phyloP scores from a whole-genome alignment of 2,113 vertebrate species.

The Chauna torquata region DNA sequence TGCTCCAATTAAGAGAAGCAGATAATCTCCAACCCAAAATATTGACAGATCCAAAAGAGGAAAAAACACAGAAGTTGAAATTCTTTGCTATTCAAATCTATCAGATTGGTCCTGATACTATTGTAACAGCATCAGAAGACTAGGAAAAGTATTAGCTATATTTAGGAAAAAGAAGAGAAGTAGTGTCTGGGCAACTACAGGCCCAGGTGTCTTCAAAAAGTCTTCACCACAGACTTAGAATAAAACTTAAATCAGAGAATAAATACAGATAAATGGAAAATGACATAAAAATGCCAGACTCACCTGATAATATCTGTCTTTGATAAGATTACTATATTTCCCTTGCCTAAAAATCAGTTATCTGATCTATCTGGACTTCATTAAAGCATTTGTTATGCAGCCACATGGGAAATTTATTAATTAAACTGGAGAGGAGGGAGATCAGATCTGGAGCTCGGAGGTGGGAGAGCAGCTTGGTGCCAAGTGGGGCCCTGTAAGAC shows the following conservation, averaged over 20 bases:
- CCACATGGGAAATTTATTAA: conserved; percentile 67
- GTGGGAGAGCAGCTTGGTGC: neutral
- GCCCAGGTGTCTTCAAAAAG: neutral
- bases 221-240: conserved; percentile 6
- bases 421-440: conserved; percentile 61
- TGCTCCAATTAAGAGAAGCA: neutral
- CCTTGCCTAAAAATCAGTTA: conserved; percentile 61
- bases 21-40: neutral
- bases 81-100: neutral
- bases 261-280: conserved; percentile 22
- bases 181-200: neutral
- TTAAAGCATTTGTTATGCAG: conserved; percentile 55
- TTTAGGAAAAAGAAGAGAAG: neutral
- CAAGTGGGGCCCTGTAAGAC: neutral
- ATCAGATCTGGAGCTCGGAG: neutral
- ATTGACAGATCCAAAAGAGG: neutral
- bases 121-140: neutral
- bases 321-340: conserved; percentile 55
- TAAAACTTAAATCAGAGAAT: conserved; percentile 1
- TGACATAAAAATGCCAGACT: neutral
- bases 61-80: neutral
- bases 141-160: neutral
- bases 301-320: conserved; percentile 41
- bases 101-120: neutral
- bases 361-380: conserved; percentile 59